Evolutionary conservation across 2,888 invertebrate species (phyloP), one percentile per base, ranked within the genome.

Genomic region (Sepiola atlantica): DNA sequence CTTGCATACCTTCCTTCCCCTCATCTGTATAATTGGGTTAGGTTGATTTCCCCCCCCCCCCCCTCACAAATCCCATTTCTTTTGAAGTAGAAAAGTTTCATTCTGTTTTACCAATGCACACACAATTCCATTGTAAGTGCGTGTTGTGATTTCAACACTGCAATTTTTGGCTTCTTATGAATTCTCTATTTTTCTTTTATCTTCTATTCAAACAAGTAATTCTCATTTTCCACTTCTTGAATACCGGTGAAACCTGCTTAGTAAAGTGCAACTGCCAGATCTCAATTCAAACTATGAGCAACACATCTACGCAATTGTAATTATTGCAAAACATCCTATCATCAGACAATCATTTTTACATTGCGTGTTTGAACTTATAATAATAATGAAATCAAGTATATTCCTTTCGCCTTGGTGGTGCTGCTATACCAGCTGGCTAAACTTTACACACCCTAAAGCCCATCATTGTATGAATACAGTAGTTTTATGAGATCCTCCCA

Each of bases 251-350:
- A n/a, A n/a, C 77, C n/a, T 77, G 61, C 61, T 77, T 77, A 28
- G 61, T 77, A 77, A 77, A 77, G 61, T 77, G n/a, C n/a, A 77
- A 77, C 77, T 77, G 77, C n/a, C 77, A 77, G 77, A 77, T 77
- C n/a, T 77, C 77, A n/a, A 45, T n/a, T 77, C 77, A 77, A 45
- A 77, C 77, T 3, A n/a, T 77, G 77, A n/a, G 77, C 77, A 77
- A 77, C 77, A 77, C n/a, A 77, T n/a, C n/a, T 77, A 77, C n/a
- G n/a, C n/a, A 77, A 77, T n/a, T n/a, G 16, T 77, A 77, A 77
- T n/a, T 77, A 28, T 77, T 77, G 77, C 77, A 77, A 77, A 77
- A n/a, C n/a, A 77, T 77, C n/a, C n/a, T 77, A 77, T 77, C n/a
- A 77, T 77, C 16, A n/a, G 77, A 77, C 77, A 77, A 77, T 77